Evolutionary conservation across 2,113 vertebrate species (phyloP).

Genomic region (Crotalus tigris): DNA sequence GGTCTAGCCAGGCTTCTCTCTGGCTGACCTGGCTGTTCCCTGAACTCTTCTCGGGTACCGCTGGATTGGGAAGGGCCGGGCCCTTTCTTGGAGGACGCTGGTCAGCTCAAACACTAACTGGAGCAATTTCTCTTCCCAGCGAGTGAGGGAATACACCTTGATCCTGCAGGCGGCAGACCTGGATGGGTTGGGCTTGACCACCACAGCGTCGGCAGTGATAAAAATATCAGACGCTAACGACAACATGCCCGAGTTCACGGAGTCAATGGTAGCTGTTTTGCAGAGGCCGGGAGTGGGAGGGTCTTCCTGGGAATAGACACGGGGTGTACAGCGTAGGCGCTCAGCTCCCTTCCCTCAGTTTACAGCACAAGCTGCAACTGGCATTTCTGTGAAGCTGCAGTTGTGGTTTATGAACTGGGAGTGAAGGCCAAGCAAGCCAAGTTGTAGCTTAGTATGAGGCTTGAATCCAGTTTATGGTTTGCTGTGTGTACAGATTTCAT

Average conservation of each 20-base stretch:
- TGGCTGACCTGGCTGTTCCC: neutral
- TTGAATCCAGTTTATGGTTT: neutral
- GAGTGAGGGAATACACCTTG: conserved; percentile 68
- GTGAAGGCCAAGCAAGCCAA: neutral
- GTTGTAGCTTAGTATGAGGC: neutral
- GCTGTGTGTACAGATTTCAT: neutral
- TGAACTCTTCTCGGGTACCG: neutral
- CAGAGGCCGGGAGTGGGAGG: neutral
- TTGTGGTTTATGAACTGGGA: neutral
- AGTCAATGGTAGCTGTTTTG: conserved; percentile 58
- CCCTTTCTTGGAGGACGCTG: neutral
- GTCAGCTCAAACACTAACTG: neutral
- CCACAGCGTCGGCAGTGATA: conserved; percentile 59
- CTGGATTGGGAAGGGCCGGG: neutral
- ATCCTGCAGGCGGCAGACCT: conserved; percentile 71
- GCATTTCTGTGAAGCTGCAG: neutral
- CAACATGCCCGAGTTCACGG: conserved; percentile 68
- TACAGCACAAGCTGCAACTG: neutral
- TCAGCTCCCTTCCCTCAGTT: neutral
- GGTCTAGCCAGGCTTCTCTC: neutral
- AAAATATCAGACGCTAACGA: conserved; percentile 71
- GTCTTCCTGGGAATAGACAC: neutral
- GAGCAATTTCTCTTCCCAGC: conserved; percentile 36
- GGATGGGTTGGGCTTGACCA: conserved; percentile 65
- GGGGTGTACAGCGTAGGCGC: neutral